Base-by-base conservation (phyloP, 1,140 invertebrate species). In the Magallana gigas region DNA sequence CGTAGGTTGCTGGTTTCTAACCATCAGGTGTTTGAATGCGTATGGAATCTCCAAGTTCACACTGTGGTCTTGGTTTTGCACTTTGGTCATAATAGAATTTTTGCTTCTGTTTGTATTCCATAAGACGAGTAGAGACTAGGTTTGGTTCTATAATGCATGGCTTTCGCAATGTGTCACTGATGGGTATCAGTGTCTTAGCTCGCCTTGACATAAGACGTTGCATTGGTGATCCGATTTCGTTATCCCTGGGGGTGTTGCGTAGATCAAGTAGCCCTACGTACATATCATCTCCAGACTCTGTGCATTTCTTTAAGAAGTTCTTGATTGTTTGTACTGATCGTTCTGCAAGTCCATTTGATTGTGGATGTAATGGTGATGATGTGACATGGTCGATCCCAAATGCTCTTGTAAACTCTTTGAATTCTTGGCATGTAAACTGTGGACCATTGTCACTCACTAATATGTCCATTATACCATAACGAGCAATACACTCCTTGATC, bases 391-490 rank as follows among this genome's bases (percentile, higher is more conserved):
- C 60, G 81, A 93, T 89, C 16, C 81, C 83, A 71, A 60, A 92
- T 12, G 90, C 62, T 9, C 48, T 84, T 8, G 88, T 59, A 83
- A 92, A 92, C 8, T 88, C 29, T 48, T 29, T 12, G 57, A 93
- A 93, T 29, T 91, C 91, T 8, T 57, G 14, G 57, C 81, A 87
- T 14, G 87, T 48, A 71, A 91, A 94, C 62, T 92, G 88, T 8
- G 91, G 90, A 16, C 89, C 89, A 82, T 92, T 92, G 83, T 92
- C 92, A 11, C 88, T 87, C 0, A 91, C 57, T 1, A 92, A 12
- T 6, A 36, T n/a, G 9, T 90, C 88, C 18, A 89, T 88, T 8
- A 92, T 91, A 8, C 83, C 83, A 36, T 57, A 60, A 23, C 59
- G 18, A 9, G 83, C 59, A 48, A 84, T 48, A 14, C 7, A 58